Percentiles rank a stretch among this genome's conserved stretches.
These are phyloP conservation scores for Calosoma granatense DNA, from an alignment of 1,140 invertebrate genomes.

Conservation along the genomic window DNA sequence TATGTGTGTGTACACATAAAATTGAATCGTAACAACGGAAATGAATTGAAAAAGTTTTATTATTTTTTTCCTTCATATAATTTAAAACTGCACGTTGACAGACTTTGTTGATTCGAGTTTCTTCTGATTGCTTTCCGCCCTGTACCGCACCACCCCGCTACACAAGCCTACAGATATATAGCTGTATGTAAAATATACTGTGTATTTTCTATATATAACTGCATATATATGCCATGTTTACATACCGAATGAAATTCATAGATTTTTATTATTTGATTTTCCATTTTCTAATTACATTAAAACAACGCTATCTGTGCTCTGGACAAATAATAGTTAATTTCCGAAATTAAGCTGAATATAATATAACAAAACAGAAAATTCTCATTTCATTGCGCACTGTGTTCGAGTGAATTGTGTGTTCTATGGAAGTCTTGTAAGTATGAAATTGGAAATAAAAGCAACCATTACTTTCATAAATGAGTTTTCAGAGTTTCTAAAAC, in stretches of 20 bases:
- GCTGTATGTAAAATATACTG: too few species aligned
- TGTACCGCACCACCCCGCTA: too few species aligned
- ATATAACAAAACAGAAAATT: background rate
- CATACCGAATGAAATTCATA: background rate
- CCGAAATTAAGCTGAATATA: conserved; percentile 1
- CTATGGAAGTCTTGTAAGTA: background rate
- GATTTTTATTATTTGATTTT: background rate
- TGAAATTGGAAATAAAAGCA: conserved; percentile 9
- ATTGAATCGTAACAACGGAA: background rate
- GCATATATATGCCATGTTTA: too few species aligned
- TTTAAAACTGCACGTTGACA: background rate
- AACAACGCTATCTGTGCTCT: background rate
- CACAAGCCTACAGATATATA: too few species aligned
- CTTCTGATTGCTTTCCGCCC: background rate
- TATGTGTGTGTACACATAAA: background rate
- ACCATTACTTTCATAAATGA: conserved; percentile 9
- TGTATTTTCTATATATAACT: too few species aligned
- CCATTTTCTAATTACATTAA: conserved; percentile 6
- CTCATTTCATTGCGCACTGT: background rate
- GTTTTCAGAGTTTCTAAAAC: conserved; percentile 6
- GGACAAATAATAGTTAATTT: conserved; percentile 4
- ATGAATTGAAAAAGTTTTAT: background rate
- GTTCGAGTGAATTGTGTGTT: too few species aligned
- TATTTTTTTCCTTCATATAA: background rate
- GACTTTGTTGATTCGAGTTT: too few species aligned